Conservation (phyloP, 2,113 vertebrate genomes). For the Amia ocellicauda region DNA sequence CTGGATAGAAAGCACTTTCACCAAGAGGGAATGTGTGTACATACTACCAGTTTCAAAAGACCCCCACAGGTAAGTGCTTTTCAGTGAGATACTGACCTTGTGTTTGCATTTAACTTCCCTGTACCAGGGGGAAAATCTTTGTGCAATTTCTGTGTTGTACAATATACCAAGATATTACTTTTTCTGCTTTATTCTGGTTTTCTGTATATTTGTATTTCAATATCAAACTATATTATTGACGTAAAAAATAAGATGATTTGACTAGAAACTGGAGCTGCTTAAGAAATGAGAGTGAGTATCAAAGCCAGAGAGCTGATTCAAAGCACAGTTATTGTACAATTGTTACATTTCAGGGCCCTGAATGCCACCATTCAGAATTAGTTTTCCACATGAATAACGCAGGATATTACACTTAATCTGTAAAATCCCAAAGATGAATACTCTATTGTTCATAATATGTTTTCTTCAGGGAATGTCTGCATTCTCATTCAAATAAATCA, state of each 20-base stretch:
- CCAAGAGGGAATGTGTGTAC: slow-evolving; percentile 97
- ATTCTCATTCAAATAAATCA: too few species aligned
- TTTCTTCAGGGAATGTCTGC: too few species aligned
- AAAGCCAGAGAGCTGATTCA: background rate
- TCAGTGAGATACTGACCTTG: background rate
- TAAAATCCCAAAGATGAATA: slow-evolving; percentile 20
- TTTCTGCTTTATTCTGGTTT: too few species aligned
- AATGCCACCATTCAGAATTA: background rate
- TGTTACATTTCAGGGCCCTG: background rate
- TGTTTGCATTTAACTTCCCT: slow-evolving; percentile 23
- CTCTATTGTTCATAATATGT: background rate
- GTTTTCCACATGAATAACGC: slow-evolving; percentile 17
- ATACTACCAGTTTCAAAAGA: slow-evolving; percentile 98
- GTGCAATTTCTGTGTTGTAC: too few species aligned
- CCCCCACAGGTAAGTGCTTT: slow-evolving; percentile 88
- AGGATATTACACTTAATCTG: slow-evolving; percentile 33
- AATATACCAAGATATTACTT: too few species aligned
- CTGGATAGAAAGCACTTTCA: slow-evolving; percentile 99
- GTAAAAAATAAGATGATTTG: too few species aligned
- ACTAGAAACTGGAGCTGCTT: too few species aligned
- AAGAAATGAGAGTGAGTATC: too few species aligned
- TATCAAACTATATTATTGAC: too few species aligned
- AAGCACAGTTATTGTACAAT: background rate
- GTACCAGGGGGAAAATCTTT: too few species aligned
- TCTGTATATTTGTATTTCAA: too few species aligned